phyloP scores from a whole-genome alignment of 2,113 vertebrate genomes.

The Heptranchias perlo region DNA sequence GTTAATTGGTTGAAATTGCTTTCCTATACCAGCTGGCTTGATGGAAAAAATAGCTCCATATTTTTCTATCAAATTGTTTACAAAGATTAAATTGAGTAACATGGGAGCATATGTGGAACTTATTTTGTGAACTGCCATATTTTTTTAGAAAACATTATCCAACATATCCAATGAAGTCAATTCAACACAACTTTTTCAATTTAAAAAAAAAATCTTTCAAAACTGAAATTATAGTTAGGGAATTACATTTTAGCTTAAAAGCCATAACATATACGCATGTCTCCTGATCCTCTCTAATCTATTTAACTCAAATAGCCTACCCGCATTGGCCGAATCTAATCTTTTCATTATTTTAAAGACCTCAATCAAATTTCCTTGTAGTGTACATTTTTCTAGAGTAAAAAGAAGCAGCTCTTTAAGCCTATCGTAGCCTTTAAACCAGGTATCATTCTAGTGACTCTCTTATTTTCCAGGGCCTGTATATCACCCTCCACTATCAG shows the following conservation, averaged over 20 bases:
- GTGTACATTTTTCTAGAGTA: not conserved
- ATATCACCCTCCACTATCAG: not conserved
- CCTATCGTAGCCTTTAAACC: not conserved
- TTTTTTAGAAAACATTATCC: not conserved
- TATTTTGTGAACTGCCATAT: not conserved
- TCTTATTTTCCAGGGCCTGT: not conserved
- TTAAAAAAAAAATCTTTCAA: not conserved
- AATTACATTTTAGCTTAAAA: not conserved
- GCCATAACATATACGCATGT: not conserved
- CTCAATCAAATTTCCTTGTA: not conserved
- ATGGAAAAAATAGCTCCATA: not conserved
- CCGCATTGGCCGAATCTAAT: not conserved
- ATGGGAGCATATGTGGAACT: not conserved
- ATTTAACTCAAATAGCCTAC: not conserved
- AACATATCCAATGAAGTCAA: not conserved
- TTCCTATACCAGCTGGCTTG: not conserved
- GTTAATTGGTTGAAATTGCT: too few species aligned
- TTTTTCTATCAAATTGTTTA: too few species aligned
- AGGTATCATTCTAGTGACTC: not conserved
- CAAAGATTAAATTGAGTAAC: too few species aligned
- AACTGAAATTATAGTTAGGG: conserved; percentile 3
- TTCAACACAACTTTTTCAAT: not conserved
- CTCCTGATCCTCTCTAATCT: not conserved
- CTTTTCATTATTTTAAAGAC: not conserved
- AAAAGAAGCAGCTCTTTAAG: not conserved